These are phyloP conservation scores for Ephydatia muelleri DNA, from an alignment of 37 sponge, comb jelly and placozoan species.

Conservation along the genomic window DNA sequence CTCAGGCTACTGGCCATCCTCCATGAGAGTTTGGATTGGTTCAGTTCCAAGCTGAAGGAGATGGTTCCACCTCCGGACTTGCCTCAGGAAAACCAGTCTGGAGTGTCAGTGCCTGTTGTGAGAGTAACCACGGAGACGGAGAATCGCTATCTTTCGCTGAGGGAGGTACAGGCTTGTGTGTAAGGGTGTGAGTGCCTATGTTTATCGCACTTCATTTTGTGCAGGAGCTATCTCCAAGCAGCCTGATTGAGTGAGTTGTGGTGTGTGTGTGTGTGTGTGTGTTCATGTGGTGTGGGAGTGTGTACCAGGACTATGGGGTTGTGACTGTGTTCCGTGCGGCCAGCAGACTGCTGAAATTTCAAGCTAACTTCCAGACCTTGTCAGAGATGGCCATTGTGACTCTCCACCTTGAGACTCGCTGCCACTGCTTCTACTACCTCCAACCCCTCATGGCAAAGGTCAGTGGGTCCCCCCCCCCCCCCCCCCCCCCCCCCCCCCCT, in stretches of 20 bases:
- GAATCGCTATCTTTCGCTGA: not conserved
- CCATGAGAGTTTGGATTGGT: constrained; percentile 92
- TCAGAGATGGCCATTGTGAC: constrained; percentile 59
- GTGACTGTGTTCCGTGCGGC: too few relatives aligned
- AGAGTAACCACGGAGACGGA: too few relatives aligned
- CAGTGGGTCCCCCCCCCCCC: not conserved
- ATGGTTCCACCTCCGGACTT: too few relatives aligned
- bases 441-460: constrained; percentile 68
- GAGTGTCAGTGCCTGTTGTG: too few relatives aligned
- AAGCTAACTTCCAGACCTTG: constrained; percentile 41
- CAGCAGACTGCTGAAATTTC: constrained; percentile 46
- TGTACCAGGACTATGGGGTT: too few relatives aligned
- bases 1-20: constrained; percentile 59
- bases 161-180: not conserved
- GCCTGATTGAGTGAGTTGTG: constrained; percentile 5
- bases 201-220: too few relatives aligned
- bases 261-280: too few relatives aligned
- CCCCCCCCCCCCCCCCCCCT: too few relatives aligned
- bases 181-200: not conserved
- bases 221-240: too few relatives aligned
- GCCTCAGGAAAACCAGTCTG: too few relatives aligned
- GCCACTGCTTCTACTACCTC: constrained; percentile 86
- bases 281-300: not conserved
- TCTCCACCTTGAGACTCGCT: constrained; percentile 87
- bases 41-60: too few relatives aligned